Base-by-base conservation (phyloP, 2,797 vertebrate genomes). In the Tachyglossus aculeatus region DNA sequence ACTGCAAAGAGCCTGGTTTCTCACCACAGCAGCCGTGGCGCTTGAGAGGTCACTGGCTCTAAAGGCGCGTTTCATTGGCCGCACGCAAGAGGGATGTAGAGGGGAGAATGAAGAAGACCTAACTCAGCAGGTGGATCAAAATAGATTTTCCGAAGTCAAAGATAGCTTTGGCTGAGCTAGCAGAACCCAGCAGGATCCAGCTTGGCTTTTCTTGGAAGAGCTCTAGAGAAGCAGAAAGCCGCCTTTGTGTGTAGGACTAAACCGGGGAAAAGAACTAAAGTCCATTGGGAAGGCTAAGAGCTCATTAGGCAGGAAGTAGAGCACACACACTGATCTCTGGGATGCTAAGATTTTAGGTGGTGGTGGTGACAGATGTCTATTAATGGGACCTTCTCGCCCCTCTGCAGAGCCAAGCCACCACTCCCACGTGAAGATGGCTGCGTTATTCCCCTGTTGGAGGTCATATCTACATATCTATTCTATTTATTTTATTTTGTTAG, bases 391-490 rank as follows among this genome's bases (percentile, higher is more conserved):
- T 74, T 66, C 44, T 52, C 27, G 44, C 5, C 29, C 53, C 33
- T 47, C 66, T 59, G 68, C 67, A 63, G 71, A 24, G 19, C 62
- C 38, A 40, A 65, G 56, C 19, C 67, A 81, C 61, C 52, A n/a
- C n/a, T 71, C 65, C 62, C 66, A 40, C 2, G 59, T 29, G 68
- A 71, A 71, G 66, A 74, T 44, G 50, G 66, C 77, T n/a, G 67
- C 81, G 80, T 78, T 83, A 75, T 50, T 51, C 69, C 74, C 54
- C 71, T 47, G 59, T n/a, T n/a, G 78, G 83, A 80, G 57, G 71
- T 71, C 38, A 67, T 7, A n/a, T n/a, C n/a, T n/a, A n/a, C n/a
- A n/a, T n/a, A n/a, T n/a, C n/a, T n/a, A n/a, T n/a, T n/a, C n/a
- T n/a, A n/a, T n/a, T n/a, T n/a, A n/a, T n/a, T n/a, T n/a, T n/a